These are phyloP conservation scores for Dendrocincla fuliginosa DNA, from an alignment of 2,797 vertebrate species.

Conservation along the genomic window DNA sequence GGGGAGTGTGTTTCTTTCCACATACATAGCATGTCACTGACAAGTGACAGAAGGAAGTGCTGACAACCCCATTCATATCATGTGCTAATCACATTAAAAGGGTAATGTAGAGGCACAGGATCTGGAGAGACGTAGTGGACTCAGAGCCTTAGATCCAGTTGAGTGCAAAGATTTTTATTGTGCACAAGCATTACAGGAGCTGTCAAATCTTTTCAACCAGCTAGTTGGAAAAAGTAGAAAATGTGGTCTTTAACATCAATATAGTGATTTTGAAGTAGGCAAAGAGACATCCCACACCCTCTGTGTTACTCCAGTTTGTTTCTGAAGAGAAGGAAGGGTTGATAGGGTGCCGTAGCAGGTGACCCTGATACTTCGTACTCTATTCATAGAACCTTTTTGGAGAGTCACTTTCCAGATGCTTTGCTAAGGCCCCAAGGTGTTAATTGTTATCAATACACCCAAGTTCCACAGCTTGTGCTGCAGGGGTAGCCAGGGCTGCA, in stretches of 20 bases:
- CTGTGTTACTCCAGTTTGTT: not conserved
- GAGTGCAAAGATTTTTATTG: not conserved
- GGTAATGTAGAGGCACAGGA: not conserved
- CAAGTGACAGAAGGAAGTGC: not conserved
- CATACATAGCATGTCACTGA: not conserved
- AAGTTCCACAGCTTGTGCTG: not conserved
- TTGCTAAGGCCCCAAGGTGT: not conserved
- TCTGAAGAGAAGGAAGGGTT: not conserved
- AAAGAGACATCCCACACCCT: not conserved
- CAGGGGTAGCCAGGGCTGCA: not conserved
- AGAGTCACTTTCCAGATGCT: not conserved
- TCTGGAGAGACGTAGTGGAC: not conserved
- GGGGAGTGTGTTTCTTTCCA: not conserved
- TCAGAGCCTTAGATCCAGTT: not conserved
- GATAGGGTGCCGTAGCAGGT: not conserved
- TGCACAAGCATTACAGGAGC: not conserved
- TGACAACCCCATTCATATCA: not conserved
- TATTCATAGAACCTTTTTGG: not conserved
- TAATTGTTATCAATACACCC: not conserved
- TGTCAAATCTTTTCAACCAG: not conserved
- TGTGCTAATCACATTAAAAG: not conserved
- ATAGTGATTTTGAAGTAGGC: not conserved
- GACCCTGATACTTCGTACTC: not conserved
- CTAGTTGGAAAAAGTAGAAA: not conserved
- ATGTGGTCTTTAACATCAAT: not conserved